phyloP scores from a whole-genome alignment of 1,140 invertebrate genomes.

The Drosophila neocordata region DNA sequence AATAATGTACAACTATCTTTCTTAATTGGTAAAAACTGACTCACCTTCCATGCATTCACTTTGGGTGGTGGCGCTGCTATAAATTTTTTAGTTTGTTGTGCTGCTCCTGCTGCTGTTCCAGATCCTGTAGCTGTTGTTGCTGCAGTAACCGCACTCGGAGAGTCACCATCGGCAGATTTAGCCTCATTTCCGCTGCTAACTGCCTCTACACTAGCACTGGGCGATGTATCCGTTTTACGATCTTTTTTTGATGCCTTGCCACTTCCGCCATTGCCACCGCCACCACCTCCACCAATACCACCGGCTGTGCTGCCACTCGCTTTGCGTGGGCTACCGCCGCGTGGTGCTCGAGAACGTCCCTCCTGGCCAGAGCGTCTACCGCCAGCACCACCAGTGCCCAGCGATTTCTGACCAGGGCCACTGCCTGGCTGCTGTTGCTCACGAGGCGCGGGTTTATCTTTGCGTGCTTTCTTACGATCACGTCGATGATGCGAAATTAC shows the following conservation, averaged over 20 bases:
- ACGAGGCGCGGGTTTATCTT: constrained; percentile 66
- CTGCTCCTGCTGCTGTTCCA: constrained; percentile 27
- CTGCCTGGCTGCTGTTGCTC: constrained; percentile 62
- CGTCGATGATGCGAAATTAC: constrained; percentile 84
- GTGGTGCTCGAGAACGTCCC: constrained; percentile 45
- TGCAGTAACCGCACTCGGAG: constrained; percentile 17
- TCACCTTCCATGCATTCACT: constrained; percentile 85
- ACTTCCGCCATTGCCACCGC: not conserved
- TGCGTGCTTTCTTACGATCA: constrained; percentile 83
- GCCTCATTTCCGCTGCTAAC: constrained; percentile 68
- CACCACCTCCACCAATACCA: not conserved
- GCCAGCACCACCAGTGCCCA: constrained; percentile 24
- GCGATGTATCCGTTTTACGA: constrained; percentile 72
- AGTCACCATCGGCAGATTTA: constrained; percentile 60
- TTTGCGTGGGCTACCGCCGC: constrained; percentile 73
- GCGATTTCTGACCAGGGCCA: constrained; percentile 56
- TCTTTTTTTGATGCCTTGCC: constrained; percentile 60
- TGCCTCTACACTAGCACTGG: constrained; percentile 72
- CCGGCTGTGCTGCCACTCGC: constrained; percentile 14
- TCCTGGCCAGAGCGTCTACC: constrained; percentile 15
- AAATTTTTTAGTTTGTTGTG: constrained; percentile 83
- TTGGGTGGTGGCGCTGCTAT: constrained; percentile 84
- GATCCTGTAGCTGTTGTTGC: constrained; percentile 27
- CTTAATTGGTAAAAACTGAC: constrained; percentile 40
- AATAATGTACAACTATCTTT: no score